A percentile compares a stretch with the other conserved stretches of the same genome.
phyloP scores from a whole-genome alignment of 2,888 invertebrate genomes.

The Brenthis hecate region DNA sequence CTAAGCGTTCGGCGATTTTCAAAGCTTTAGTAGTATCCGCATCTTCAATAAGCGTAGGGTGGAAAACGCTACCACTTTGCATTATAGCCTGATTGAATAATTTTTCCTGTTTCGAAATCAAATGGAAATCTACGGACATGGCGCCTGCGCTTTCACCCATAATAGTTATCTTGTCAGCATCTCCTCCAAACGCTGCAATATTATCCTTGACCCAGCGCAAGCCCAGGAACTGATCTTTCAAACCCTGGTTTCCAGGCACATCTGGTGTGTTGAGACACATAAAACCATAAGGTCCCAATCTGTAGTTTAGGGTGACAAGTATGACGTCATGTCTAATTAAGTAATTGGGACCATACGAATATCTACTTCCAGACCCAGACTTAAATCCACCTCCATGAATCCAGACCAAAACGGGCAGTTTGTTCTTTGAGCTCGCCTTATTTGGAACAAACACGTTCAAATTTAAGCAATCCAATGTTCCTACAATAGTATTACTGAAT shows the following conservation, averaged over 20 bases:
- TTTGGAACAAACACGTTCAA: slow-evolving; percentile 83
- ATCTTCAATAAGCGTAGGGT: slow-evolving; percentile 38
- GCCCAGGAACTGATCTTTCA: slow-evolving; percentile 50
- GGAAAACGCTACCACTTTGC: slow-evolving; percentile 48
- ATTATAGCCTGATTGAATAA: slow-evolving; percentile 48
- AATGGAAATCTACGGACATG: slow-evolving; percentile 45
- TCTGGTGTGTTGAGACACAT: slow-evolving; percentile 47
- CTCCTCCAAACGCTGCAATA: slow-evolving; percentile 54
- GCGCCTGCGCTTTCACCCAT: slow-evolving; percentile 53
- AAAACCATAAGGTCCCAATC: slow-evolving; percentile 51
- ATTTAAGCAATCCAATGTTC: slow-evolving; percentile 80
- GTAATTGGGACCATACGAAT: slow-evolving; percentile 49
- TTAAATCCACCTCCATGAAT: slow-evolving; percentile 63
- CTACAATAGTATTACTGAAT: slow-evolving; percentile 48
- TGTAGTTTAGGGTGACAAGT: slow-evolving; percentile 50
- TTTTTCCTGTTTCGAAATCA: slow-evolving; percentile 44
- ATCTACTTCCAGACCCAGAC: slow-evolving; percentile 53
- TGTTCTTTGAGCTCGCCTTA: slow-evolving; percentile 38
- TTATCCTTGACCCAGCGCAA: slow-evolving; percentile 51
- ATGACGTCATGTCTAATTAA: slow-evolving; percentile 45
- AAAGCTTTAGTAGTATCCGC: slow-evolving; percentile 41
- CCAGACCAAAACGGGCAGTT: slow-evolving; percentile 60
- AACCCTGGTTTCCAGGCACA: slow-evolving; percentile 53
- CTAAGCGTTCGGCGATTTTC: slow-evolving; percentile 47
- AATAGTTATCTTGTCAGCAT: slow-evolving; percentile 52